phyloP scores from a whole-genome alignment of 1,140 invertebrate genomes.

The Melipona quadrifasciata region DNA sequence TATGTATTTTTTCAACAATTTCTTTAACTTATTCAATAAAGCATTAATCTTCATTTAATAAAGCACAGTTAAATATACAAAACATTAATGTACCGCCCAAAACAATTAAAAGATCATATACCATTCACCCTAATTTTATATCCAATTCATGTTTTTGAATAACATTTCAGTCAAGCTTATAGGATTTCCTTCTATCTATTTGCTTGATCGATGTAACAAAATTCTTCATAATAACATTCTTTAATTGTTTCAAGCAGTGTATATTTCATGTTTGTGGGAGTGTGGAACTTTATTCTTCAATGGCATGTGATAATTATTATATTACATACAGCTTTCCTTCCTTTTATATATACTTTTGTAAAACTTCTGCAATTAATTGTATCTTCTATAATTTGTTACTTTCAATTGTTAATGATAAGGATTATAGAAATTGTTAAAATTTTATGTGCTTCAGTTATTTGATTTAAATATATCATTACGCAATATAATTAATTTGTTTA shows the following conservation, averaged over 20 bases:
- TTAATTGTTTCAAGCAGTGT: not conserved
- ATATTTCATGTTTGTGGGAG: not conserved
- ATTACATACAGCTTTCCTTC: not conserved
- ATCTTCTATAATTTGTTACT: conserved; percentile 13
- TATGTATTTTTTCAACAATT: not conserved
- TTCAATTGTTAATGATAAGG: not conserved
- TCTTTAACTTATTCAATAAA: not conserved
- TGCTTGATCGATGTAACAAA: not conserved
- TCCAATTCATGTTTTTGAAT: not conserved
- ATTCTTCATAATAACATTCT: not conserved
- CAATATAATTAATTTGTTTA: conserved; percentile 19
- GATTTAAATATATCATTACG: conserved; percentile 11
- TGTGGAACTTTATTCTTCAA: conserved; percentile 1
- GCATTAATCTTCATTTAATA: not conserved
- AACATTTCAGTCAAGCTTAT: not conserved
- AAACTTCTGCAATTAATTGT: conserved; percentile 16
- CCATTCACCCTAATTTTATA: not conserved
- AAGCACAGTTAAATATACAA: conserved; percentile 16
- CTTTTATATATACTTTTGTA: conserved; percentile 38
- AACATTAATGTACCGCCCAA: not conserved
- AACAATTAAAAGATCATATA: not conserved
- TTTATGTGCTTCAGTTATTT: conserved; percentile 20
- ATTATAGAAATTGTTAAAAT: not conserved
- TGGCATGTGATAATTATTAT: conserved; percentile 11
- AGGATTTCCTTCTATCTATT: not conserved